Evolutionary conservation across 2,797 vertebrate species (phyloP).

Genomic region (Tapera naevia): DNA sequence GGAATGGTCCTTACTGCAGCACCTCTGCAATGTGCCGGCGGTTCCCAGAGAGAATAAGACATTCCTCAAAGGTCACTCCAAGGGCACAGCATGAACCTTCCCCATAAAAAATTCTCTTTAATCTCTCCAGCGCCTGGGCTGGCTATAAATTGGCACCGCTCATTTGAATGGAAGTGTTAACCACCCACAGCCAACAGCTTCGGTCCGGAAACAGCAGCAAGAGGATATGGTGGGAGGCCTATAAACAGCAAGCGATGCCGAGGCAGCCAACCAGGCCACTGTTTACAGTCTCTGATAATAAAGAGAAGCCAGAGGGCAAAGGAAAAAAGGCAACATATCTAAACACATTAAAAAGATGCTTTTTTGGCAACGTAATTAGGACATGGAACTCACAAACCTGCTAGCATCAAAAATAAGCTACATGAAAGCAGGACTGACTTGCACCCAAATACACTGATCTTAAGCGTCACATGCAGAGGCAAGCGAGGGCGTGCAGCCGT

Average conservation of each 20-base stretch:
- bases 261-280: slow-evolving; percentile 52
- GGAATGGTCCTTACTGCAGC: not conserved
- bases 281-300: slow-evolving; percentile 47
- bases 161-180: slow-evolving; percentile 68
- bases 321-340: slow-evolving; percentile 7
- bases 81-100: slow-evolving; percentile 50
- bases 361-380: slow-evolving; percentile 12
- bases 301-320: slow-evolving; percentile 30
- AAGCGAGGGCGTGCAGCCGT: slow-evolving; percentile 1
- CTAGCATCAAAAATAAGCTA: slow-evolving; percentile 25
- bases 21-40: not conserved
- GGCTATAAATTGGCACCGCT: slow-evolving; percentile 62
- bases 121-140: slow-evolving; percentile 60
- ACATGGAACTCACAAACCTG: not conserved
- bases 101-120: slow-evolving; percentile 65
- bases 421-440: slow-evolving; percentile 2
- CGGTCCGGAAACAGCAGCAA: slow-evolving; percentile 68
- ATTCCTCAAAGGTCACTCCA: slow-evolving; percentile 65
- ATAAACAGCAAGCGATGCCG: slow-evolving; percentile 53
- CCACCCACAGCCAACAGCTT: slow-evolving; percentile 72
- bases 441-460: not conserved
- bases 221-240: slow-evolving; percentile 64
- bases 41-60: slow-evolving; percentile 45
- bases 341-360: slow-evolving; percentile 7
- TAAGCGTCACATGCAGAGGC: not conserved